These are phyloP conservation scores for Coregonus sp. DNA, from an alignment of 2,797 vertebrate species.

Conservation along the genomic window DNA sequence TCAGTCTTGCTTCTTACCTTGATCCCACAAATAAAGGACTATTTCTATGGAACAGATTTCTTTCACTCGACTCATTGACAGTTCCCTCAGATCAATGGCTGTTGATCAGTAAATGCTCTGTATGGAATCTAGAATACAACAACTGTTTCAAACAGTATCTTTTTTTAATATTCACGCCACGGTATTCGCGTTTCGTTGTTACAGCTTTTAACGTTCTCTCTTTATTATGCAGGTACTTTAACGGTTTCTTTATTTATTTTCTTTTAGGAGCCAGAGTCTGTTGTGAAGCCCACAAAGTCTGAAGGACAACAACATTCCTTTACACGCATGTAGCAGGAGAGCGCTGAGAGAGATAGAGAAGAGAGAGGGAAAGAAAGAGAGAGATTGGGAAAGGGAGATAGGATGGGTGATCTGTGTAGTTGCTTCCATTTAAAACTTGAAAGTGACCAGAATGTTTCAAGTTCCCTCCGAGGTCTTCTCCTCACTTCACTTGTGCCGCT, in stretches of 20 bases:
- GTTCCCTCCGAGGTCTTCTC: slow-evolving; percentile 51
- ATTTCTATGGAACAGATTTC: slow-evolving; percentile 68
- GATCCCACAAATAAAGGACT: slow-evolving; percentile 66
- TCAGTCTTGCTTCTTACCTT: slow-evolving; percentile 68
- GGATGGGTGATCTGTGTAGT: slow-evolving; percentile 53
- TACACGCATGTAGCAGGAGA: slow-evolving; percentile 53
- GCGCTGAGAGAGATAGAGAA: slow-evolving; percentile 40
- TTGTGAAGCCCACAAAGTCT: slow-evolving; percentile 23
- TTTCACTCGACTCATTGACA: slow-evolving; percentile 54
- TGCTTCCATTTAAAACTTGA: slow-evolving; percentile 79
- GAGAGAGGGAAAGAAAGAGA: not conserved
- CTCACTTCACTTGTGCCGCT: slow-evolving; percentile 89
- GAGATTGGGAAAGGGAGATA: slow-evolving; percentile 39
- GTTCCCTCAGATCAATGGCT: slow-evolving; percentile 68
- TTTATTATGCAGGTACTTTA: slow-evolving; percentile 61
- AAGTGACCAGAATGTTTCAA: slow-evolving; percentile 82
- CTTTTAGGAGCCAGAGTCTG: slow-evolving; percentile 65
- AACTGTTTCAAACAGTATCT: slow-evolving; percentile 78
- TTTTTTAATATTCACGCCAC: slow-evolving; percentile 72
- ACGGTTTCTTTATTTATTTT: slow-evolving; percentile 25
- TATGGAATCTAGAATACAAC: slow-evolving; percentile 77
- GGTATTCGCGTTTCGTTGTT: slow-evolving; percentile 71
- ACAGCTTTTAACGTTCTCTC: slow-evolving; percentile 68
- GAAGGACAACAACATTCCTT: slow-evolving; percentile 50
- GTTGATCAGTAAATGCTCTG: slow-evolving; percentile 69